Base-by-base conservation (phyloP, 2,797 vertebrate species). In the Morus bassanus region DNA sequence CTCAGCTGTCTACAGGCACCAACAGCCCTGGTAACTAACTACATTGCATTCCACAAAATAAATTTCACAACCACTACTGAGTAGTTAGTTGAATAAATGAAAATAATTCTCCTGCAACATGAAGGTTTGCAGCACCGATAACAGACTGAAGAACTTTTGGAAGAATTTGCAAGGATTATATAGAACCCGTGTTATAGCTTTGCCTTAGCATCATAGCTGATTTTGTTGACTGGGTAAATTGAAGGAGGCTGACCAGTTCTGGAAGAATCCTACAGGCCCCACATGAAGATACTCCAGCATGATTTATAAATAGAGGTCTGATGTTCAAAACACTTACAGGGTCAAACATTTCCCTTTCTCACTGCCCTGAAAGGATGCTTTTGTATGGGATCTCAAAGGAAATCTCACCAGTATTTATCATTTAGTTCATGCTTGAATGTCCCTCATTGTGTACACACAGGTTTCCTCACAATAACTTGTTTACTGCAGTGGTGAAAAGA, bases 51-150 rank as follows among this genome's bases (percentile, higher is more conserved):
- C 27, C 11, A 3, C 15, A 50, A 56, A 78, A 75, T 17, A 75
- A 57, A 88, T 86, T 94, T 81, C 50, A 81, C 23, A 46, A 67
- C 5, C 2, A 33, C 7, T 33, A 48, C 23, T 17, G n/a, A 80
- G 14, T 16, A 69, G 5, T 56, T 73, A 51, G 18, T 25, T 84
- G n/a, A 93, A 88, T 37, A 21, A 90, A 77, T 67, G 11, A 63
- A 88, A 91, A 57, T 25, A 83, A 70, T 80, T 80, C 7, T 57
- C n/a, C 35, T 79, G 18, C 13, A 79, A 37, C 30, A 43, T 45
- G 11, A 30, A 69, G 19, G 2, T 56, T 85, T 85, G 5, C 14
- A 15, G 45, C 17, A 67, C 27, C 0, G 0, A 18, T 18, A 86
- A 81, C 17, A 82, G 31, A 51, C 11, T 76, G 30, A 68, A 64